phyloP scores from a whole-genome alignment of 2,888 invertebrate genomes.

The Parnassius glacialis region DNA sequence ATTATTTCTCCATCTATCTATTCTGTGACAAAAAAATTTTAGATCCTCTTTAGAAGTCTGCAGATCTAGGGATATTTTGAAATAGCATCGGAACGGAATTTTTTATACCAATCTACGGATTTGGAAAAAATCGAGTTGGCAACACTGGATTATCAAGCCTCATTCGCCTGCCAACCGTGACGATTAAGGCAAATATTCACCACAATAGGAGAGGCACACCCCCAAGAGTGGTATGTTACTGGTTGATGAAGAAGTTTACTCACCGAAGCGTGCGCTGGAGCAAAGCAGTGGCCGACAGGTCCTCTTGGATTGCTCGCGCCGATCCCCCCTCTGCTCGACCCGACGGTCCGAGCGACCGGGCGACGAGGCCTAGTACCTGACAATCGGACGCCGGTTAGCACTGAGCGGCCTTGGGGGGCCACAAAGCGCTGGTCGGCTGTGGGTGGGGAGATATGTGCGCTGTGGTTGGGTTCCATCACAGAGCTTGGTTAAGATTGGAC shows the following conservation, averaged over 20 bases:
- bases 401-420: slow-evolving; percentile 46
- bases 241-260: slow-evolving; percentile 34
- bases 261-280: slow-evolving; percentile 68
- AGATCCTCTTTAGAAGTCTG: too few relatives aligned
- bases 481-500: not conserved
- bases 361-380: slow-evolving; percentile 79
- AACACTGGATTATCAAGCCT: too few relatives aligned
- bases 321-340: slow-evolving; percentile 75
- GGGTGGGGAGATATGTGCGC: slow-evolving; percentile 19
- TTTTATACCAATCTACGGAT: too few relatives aligned
- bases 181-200: too few relatives aligned
- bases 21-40: too few relatives aligned
- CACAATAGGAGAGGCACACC: too few relatives aligned
- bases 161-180: too few relatives aligned
- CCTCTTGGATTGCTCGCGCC: slow-evolving; percentile 58
- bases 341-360: slow-evolving; percentile 74
- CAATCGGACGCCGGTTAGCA: slow-evolving; percentile 60
- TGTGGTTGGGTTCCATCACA: not conserved
- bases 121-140: too few relatives aligned
- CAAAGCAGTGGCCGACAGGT: slow-evolving; percentile 59
- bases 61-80: too few relatives aligned
- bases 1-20: too few relatives aligned
- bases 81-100: too few relatives aligned
- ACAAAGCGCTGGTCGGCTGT: slow-evolving; percentile 41
- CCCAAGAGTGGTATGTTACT: too few relatives aligned